Conservation (phyloP, 2,888 invertebrate genomes). For the Drosophila subsilvestris region DNA sequence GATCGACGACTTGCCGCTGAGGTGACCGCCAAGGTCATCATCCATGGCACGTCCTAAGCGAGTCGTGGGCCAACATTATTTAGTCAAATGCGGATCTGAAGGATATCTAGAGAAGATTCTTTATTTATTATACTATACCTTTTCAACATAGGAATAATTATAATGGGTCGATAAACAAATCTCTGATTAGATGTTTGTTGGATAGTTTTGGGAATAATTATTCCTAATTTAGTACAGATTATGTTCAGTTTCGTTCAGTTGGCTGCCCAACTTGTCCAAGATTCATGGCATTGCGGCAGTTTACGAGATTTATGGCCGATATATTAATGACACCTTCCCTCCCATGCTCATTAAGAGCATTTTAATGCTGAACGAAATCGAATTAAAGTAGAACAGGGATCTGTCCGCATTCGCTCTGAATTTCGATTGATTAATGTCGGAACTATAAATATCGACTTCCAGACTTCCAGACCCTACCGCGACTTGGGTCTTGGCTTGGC, state of each 20-base stretch:
- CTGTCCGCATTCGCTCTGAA: conserved; percentile 45
- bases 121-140: neutral
- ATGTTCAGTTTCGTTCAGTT: neutral
- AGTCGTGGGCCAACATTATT: neutral
- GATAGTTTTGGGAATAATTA: too few species aligned
- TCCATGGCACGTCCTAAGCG: conserved; percentile 40
- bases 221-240: too few species aligned
- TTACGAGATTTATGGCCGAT: conserved; percentile 20
- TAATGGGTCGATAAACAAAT: too few species aligned
- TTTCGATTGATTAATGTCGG: conserved; percentile 76
- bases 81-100: conserved; percentile 1
- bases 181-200: too few species aligned
- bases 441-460: conserved; percentile 69
- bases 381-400: conserved; percentile 13
- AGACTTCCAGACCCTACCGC: conserved; percentile 33
- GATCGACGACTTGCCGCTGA: conserved; percentile 60
- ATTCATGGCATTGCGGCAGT: neutral
- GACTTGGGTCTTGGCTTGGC: conserved; percentile 8
- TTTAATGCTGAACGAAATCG: conserved; percentile 24
- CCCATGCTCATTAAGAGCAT: too few species aligned
- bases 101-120: neutral
- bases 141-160: too few species aligned
- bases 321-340: conserved; percentile 17
- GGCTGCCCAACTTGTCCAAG: neutral
- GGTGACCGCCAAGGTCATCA: conserved; percentile 58